phyloP scores from a whole-genome alignment of 2,113 vertebrate species.

The Calidris pygmaea region DNA sequence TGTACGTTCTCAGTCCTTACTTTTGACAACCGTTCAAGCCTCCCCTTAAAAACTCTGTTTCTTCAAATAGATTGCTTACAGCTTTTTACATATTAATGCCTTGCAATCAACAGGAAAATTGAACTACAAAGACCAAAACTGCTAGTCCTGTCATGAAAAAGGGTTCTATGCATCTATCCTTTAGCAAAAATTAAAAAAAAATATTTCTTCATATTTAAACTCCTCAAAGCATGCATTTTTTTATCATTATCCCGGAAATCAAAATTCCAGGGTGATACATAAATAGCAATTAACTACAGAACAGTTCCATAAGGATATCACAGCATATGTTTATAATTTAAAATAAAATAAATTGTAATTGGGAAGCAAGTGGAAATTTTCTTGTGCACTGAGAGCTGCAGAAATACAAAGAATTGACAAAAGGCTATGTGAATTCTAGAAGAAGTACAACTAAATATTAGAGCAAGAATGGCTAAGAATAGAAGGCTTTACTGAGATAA shows the following conservation, averaged over 20 bases:
- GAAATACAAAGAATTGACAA: not conserved
- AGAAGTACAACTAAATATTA: not conserved
- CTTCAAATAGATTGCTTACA: not conserved
- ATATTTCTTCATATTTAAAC: not conserved
- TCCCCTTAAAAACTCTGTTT: not conserved
- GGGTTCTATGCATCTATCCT: not conserved
- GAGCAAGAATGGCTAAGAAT: conserved; percentile 3
- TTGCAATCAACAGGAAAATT: not conserved
- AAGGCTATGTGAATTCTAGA: not conserved
- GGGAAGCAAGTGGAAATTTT: not conserved
- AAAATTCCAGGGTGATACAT: not conserved
- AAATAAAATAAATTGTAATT: not conserved
- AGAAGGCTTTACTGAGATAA: not conserved
- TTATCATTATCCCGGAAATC: not conserved
- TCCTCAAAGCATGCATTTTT: not conserved
- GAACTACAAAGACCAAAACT: not conserved
- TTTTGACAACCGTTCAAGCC: not conserved
- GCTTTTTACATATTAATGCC: not conserved
- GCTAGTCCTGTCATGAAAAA: not conserved
- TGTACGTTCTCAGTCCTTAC: not conserved
- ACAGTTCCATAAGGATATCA: not conserved
- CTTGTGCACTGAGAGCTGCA: not conserved
- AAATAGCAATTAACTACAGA: not conserved
- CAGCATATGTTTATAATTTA: not conserved
- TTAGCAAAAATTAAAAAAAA: not conserved